Evolutionary conservation across 2,797 vertebrate genomes (phyloP), one percentile per base, ranked within the genome.

Genomic region (Eulemur mongoz): DNA sequence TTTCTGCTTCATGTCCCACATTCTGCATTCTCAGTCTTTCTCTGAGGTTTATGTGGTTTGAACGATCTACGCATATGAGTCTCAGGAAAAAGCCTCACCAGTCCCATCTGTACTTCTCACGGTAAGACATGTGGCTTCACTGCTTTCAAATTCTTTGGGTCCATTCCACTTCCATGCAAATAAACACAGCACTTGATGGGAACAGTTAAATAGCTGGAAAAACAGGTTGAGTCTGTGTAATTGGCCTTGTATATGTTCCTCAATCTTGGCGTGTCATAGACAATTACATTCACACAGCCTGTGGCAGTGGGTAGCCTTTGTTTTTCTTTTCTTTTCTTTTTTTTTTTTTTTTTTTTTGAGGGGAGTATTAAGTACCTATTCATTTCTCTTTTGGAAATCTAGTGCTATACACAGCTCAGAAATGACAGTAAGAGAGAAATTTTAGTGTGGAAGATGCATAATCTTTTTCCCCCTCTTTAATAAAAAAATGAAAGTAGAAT

Each of bases 101-200:
- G 20, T 78, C n/a, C 30, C 82, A 94, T 93, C 82, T 78, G 85
- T 11, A 72, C 52, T 89, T 57, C 94, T 89, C 69, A 75, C 61
- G 79, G 59, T 38, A 50, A 80, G 63, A 43, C 38, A 57, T 20
- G 17, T 1, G 13, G 30, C 32, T 75, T 40, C 8, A 22, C 57
- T 73, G 35, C 38, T 92, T 93, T 88, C 35, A 61, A 30, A 35
- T 69, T 95, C 67, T 63, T 89, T 59, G 83, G 50, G 81, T 69
- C 50, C 78, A 91, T 94, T 98, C 78, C 52, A 69, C 76, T 92
- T 92, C 40, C 69, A 76, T 85, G 78, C 78, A 98, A 88, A 97
- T 90, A 93, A 97, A 93, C 80, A 75, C 10, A 95, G 76, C 32
- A 50, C 63, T 86, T 82, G 72, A 95, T 80, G 81, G 87, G 85